Percentiles rank a stretch among this genome's conserved stretches.
These are phyloP conservation scores for Athene cunicularia DNA, from an alignment of 2,113 vertebrate genomes.

Conservation along the genomic window DNA sequence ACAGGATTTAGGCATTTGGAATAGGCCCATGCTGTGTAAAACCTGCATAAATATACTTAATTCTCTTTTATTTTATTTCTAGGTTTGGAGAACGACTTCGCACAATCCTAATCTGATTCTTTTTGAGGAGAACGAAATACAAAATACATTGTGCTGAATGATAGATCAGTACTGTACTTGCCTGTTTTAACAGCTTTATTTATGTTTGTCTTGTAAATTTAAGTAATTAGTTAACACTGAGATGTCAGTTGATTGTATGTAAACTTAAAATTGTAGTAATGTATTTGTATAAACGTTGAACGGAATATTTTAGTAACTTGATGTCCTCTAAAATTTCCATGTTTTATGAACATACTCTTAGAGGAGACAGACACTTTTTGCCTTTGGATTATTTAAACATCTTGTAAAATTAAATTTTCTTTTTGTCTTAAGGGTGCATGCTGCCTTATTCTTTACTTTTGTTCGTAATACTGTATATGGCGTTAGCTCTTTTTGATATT, in stretches of 20 bases:
- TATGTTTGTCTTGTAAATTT: constrained; percentile 90
- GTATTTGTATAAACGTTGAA: constrained; percentile 82
- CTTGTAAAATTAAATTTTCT: constrained; percentile 71
- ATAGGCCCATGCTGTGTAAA: constrained; percentile 65
- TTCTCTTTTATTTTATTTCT: constrained; percentile 64
- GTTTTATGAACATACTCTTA: constrained; percentile 71
- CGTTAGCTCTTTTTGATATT: constrained; percentile 38
- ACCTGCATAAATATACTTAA: constrained; percentile 61
- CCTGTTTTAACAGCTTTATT: constrained; percentile 94
- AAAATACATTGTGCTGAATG: constrained; percentile 70
- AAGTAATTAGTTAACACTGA: constrained; percentile 76
- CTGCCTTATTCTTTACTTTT: constrained; percentile 76
- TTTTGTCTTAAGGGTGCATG: constrained; percentile 76
- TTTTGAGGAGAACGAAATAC: constrained; percentile 70
- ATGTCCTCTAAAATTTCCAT: constrained; percentile 69
- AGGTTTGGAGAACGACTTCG: constrained; percentile 69
- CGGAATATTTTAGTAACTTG: constrained; percentile 83
- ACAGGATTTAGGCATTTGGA: constrained; percentile 35
- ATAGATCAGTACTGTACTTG: constrained; percentile 86
- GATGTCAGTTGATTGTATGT: constrained; percentile 82
- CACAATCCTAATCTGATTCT: constrained; percentile 67
- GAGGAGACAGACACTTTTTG: constrained; percentile 58
- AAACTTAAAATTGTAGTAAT: constrained; percentile 83
- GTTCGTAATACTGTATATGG: constrained; percentile 76
- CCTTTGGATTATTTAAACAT: constrained; percentile 74